Evolutionary conservation across 2,888 invertebrate species (phyloP), one percentile per base, ranked within the genome.

Genomic region (Apamea crenata): DNA sequence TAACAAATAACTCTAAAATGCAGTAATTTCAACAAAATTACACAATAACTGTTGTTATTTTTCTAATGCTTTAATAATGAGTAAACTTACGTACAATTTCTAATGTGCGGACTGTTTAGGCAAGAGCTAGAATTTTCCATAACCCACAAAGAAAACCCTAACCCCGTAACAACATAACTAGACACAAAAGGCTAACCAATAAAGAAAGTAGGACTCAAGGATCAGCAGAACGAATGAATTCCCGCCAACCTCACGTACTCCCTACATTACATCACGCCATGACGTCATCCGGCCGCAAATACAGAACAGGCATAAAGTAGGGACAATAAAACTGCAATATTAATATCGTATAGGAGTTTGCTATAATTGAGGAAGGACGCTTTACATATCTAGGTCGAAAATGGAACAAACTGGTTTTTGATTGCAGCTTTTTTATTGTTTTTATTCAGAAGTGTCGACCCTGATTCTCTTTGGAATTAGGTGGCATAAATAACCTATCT

Each of bases 271-370:
- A 67, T 88, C 86, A 88, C 79, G 44, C 59, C 29, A 74, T 88
- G 86, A 89, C 88, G 89, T 89, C 89, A 89, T n/a, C 7, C 56
- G 50, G 18, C 65, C 73, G 67, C 78, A 73, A 85, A 86, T 86
- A 84, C 83, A 77, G 85, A 80, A 72, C 85, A 71, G 69, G 78
- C 85, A 89, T 87, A 88, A 88, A 83, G 80, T 78, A 78, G 74
- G 81, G 84, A 87, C 82, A 89, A 88, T 89, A 88, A 88, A 89
- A 89, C 63, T 78, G 83, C 72, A 78, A 85, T 89, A 84, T 87
- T 88, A 87, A 89, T 88, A 80, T 69, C 68, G 73, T 81, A 70
- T 53, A 53, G 53, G 36, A 80, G 79, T 75, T 77, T 61, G 69
- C 69, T 82, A 40, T 88, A 83, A 87, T 80, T 83, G 73, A 63